Evolutionary conservation across 2,888 invertebrate genomes (phyloP).

Genomic region (Acrobasis consociella): DNA sequence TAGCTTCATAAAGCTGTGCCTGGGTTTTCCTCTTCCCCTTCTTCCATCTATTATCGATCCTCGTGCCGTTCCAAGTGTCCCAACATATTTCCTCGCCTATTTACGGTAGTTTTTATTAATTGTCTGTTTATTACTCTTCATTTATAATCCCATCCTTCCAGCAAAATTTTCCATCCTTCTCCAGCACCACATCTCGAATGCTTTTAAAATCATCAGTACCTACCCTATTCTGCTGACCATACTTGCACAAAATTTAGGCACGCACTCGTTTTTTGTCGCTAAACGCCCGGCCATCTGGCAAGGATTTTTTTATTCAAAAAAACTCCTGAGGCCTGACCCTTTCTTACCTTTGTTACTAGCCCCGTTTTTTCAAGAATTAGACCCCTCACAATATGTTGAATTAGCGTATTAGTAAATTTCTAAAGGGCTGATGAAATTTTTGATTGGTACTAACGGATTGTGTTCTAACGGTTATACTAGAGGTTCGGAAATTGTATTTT

Average conservation of each 20-base stretch:
- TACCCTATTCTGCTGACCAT: conserved; percentile 47
- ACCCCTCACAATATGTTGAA: conserved; percentile 80
- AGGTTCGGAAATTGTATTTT: conserved; percentile 47
- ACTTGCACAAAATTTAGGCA: conserved; percentile 70
- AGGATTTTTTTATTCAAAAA: conserved; percentile 73
- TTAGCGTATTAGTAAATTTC: conserved; percentile 80
- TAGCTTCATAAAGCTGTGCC: too few relatives aligned
- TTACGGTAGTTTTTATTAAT: too few relatives aligned
- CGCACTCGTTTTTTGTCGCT: conserved; percentile 77
- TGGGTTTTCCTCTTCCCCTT: too few relatives aligned
- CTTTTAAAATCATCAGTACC: not conserved
- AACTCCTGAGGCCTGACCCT: conserved; percentile 80
- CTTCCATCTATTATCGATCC: too few relatives aligned
- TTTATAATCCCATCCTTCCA: too few relatives aligned
- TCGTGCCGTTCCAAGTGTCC: too few relatives aligned
- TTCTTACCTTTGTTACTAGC: conserved; percentile 78
- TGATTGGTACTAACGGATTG: conserved; percentile 80
- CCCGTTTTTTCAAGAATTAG: conserved; percentile 68
- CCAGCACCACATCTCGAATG: too few relatives aligned
- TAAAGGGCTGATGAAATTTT: conserved; percentile 78
- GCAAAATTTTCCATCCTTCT: too few relatives aligned
- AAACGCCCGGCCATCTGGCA: conserved; percentile 80
- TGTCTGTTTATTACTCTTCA: too few relatives aligned
- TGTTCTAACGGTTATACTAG: conserved; percentile 76
- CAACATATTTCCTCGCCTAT: too few relatives aligned